A percentile compares a stretch with the other conserved stretches of the same genome.
phyloP scores from a whole-genome alignment of 2,888 invertebrate species.

The Thymelicus lineola region DNA sequence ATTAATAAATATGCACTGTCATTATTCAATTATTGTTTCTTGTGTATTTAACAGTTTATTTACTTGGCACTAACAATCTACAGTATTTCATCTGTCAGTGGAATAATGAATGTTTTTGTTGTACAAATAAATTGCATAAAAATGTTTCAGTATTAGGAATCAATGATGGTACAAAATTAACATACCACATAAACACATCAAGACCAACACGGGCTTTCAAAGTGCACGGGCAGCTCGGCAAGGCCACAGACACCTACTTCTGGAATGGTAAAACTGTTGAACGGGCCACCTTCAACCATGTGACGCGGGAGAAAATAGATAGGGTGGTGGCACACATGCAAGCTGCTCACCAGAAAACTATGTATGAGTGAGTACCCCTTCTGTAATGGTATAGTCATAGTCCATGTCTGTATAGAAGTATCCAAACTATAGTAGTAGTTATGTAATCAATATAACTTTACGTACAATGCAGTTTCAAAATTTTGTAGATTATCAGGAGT shows the following conservation, averaged over 20 bases:
- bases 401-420: no score
- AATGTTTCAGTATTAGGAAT: slow-evolving; percentile 88
- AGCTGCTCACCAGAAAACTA: slow-evolving; percentile 93
- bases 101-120: neutral
- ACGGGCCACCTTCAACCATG: slow-evolving; percentile 88
- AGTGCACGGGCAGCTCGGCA: slow-evolving; percentile 90
- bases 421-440: no score
- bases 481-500: slow-evolving; percentile 88
- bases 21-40: no score
- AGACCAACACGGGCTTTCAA: slow-evolving; percentile 89
- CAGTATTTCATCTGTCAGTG: neutral
- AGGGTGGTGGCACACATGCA: slow-evolving; percentile 91
- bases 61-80: no score
- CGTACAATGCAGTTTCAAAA: neutral
- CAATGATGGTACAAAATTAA: slow-evolving; percentile 86
- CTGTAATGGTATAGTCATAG: no score
- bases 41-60: no score
- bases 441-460: no score
- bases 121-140: neutral
- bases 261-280: slow-evolving; percentile 89
- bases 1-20: no score
- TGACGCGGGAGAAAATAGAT: slow-evolving; percentile 89
- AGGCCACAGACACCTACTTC: slow-evolving; percentile 90
- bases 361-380: slow-evolving; percentile 91
- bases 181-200: slow-evolving; percentile 84